Evolutionary conservation across 2,797 vertebrate species (phyloP).

Genomic region (Spheniscus humboldti): DNA sequence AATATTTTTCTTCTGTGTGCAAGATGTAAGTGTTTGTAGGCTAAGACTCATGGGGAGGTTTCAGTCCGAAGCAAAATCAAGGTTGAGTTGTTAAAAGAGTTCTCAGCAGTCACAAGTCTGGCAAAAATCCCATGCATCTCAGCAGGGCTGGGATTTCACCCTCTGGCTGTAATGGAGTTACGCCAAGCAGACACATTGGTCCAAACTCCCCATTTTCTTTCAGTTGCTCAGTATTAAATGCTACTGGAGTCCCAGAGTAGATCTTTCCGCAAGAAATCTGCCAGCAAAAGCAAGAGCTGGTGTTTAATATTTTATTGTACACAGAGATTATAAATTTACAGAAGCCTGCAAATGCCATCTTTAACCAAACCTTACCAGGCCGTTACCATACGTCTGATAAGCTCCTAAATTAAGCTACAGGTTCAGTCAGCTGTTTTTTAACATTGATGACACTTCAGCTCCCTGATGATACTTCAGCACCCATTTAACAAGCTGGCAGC

Average conservation of each 20-base stretch:
- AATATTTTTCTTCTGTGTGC: not conserved
- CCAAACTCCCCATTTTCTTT: not conserved
- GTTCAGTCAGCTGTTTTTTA: not conserved
- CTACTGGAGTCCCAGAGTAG: not conserved
- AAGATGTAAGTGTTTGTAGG: not conserved
- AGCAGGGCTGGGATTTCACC: constrained; percentile 20
- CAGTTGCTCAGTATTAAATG: not conserved
- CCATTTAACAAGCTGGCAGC: not conserved
- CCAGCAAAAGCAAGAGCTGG: not conserved
- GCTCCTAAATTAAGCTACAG: not conserved
- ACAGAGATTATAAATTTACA: not conserved
- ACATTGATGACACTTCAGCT: not conserved
- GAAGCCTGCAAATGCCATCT: not conserved
- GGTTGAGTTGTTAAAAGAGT: constrained; percentile 11
- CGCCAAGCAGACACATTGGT: not conserved
- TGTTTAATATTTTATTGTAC: not conserved
- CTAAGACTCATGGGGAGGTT: not conserved
- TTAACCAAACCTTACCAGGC: not conserved
- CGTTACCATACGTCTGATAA: not conserved
- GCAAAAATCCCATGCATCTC: not conserved
- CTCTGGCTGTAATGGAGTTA: constrained; percentile 17
- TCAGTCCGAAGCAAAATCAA: constrained; percentile 1
- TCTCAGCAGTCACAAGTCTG: not conserved
- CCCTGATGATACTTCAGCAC: not conserved
- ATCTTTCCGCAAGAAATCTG: not conserved